A percentile compares a stretch with the other conserved stretches of the same genome.
These are phyloP conservation scores for Heliothis virescens DNA, from an alignment of 1,140 invertebrate species.

Conservation along the genomic window DNA sequence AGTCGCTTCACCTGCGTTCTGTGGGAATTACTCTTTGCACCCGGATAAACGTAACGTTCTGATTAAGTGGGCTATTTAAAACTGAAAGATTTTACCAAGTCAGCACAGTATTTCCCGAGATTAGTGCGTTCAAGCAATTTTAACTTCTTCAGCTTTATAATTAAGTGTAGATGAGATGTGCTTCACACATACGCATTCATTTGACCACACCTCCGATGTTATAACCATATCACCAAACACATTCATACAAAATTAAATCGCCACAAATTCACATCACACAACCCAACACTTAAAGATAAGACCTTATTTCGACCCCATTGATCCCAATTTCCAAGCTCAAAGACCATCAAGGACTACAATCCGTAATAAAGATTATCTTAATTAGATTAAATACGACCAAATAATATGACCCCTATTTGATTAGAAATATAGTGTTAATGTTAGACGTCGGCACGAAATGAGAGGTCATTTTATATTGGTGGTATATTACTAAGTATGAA, in stretches of 20 bases:
- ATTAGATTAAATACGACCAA: constrained; percentile 34
- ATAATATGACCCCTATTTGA: constrained; percentile 43
- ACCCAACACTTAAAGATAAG: neutral
- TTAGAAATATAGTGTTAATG: constrained; percentile 12
- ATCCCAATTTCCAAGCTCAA: constrained; percentile 36
- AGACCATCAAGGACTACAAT: neutral
- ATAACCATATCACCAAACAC: no score
- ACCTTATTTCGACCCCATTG: constrained; percentile 31
- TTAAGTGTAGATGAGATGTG: no score
- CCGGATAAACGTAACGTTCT: no score
- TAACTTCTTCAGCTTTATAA: no score
- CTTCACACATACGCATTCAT: no score
- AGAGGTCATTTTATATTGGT: constrained; percentile 21
- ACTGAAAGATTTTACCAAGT: no score
- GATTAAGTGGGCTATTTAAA: no score
- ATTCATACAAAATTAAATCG: neutral
- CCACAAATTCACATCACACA: neutral
- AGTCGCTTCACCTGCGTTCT: no score
- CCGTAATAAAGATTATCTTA: constrained; percentile 49
- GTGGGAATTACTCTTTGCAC: no score
- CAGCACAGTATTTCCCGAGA: no score
- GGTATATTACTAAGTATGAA: neutral
- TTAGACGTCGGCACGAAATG: neutral
- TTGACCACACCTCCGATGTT: neutral
- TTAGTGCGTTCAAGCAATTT: no score